phyloP scores from a whole-genome alignment of 2,113 vertebrate genomes.

The Aspidoscelis tigris region DNA sequence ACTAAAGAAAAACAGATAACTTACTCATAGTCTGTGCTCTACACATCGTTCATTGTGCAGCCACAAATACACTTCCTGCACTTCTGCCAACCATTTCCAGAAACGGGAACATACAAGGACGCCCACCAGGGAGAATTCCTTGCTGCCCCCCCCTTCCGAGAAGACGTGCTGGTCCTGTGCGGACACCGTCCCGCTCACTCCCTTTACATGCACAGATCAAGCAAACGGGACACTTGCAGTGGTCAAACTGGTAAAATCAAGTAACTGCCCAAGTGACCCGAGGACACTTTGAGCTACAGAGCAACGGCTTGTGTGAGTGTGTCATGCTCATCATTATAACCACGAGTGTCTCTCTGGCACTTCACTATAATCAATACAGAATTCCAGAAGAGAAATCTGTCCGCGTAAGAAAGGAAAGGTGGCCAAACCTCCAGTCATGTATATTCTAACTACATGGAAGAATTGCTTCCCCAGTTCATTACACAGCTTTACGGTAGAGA shows the following conservation, averaged over 20 bases:
- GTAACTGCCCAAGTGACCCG: not conserved
- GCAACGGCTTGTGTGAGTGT: not conserved
- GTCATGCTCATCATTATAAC: too few relatives aligned
- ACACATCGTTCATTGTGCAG: not conserved
- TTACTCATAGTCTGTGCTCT: not conserved
- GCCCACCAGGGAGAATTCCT: not conserved
- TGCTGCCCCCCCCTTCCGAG: not conserved
- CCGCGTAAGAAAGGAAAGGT: not conserved
- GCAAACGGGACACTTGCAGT: not conserved
- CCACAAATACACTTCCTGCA: not conserved
- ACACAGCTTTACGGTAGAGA: not conserved
- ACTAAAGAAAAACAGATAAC: slow-evolving; percentile 6
- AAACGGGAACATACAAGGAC: not conserved
- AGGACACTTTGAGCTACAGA: not conserved
- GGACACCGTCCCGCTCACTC: not conserved
- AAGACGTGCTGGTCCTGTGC: not conserved
- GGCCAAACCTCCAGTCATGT: too few relatives aligned
- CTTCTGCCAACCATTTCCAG: not conserved
- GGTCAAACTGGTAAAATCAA: not conserved
- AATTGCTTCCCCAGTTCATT: not conserved
- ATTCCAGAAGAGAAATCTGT: not conserved
- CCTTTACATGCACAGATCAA: not conserved
- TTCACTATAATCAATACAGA: not conserved
- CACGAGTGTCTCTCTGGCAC: too few relatives aligned
- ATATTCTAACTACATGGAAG: not conserved